Evolutionary conservation across 1,140 invertebrate genomes (phyloP), one percentile per base, ranked within the genome.

Genomic region (Whitmania pigra): DNA sequence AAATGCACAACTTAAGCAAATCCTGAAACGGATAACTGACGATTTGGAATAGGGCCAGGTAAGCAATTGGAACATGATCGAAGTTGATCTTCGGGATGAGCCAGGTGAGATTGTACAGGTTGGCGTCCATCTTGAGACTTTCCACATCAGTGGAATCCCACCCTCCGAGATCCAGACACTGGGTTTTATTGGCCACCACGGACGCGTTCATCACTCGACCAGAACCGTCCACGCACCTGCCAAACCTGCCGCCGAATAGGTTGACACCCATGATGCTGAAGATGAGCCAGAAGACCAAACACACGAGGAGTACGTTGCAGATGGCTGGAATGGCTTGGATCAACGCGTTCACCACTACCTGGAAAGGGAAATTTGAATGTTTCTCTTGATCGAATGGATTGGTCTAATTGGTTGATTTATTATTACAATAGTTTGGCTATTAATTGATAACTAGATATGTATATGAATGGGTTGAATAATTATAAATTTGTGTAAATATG

Each of bases 61-160:
- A 97, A 40, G 93, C 94, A 86, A 94, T 94, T 53, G 93, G 89
- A 15, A 97, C 94, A 83, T 97, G 93, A 83, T 99, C 95, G 83
- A 98, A 99, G 84, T 97, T 97, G 88, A 99, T 95, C 73, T 88
- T 88, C 53, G 93, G 93, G 84, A 97, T 97, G 82, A 90, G 88
- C 95, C 95, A 99, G 22, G 90, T 91, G 77, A 90, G 90, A 80
- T 94, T 94, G 13, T 79, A 49, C 92, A 7, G 17, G 7, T 11
- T 89, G 77, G 29, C 57, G 0, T 63, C 57, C 22, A 22, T 63
- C 22, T 22, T 63, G 11, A 63, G 22, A 18, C 22, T 31, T 2
- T 63, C 57, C 22, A 22, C 29, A 13, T 22, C 57, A 13, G 57
- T 71, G 29, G 57, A 63, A 36, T 15, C 18, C 72, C 36, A 17